Evolutionary conservation across 2,797 vertebrate species (phyloP).

Genomic region (Margarornis squamiger): DNA sequence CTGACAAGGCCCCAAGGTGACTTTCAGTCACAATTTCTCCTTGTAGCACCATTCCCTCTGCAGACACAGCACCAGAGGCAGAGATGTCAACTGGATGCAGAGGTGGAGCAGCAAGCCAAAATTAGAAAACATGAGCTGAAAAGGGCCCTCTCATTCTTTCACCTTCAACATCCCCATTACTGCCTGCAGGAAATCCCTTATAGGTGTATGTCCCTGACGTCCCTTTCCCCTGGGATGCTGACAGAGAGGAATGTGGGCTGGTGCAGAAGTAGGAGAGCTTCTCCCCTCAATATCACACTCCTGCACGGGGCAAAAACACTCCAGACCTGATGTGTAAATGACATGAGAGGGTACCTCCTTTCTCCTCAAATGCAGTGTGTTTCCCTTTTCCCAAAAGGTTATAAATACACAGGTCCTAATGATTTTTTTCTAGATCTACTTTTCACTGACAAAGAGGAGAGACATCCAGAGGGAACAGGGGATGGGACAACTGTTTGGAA

Average conservation of each 20-base stretch:
- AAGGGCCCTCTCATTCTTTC: neutral
- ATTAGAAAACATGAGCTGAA: neutral
- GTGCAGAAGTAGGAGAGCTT: neutral
- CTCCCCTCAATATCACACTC: neutral
- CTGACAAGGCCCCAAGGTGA: neutral
- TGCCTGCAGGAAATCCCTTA: neutral
- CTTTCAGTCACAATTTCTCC: neutral
- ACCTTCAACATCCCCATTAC: neutral
- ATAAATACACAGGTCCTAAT: neutral
- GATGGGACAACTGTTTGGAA: neutral
- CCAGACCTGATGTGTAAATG: neutral
- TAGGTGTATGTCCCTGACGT: neutral
- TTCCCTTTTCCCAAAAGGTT: neutral
- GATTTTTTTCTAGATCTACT: neutral
- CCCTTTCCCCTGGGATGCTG: neutral
- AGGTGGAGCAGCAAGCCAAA: neutral
- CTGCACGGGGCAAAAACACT: neutral
- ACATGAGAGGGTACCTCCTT: neutral
- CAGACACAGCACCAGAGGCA: neutral
- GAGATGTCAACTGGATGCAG: neutral
- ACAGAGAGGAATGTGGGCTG: neutral
- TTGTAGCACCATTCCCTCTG: neutral
- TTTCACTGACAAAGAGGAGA: neutral
- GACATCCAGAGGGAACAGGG: neutral
- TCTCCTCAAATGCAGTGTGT: no score